Evolutionary conservation across 2,797 vertebrate genomes (phyloP).

Genomic region (Sphenopsis melanotis): DNA sequence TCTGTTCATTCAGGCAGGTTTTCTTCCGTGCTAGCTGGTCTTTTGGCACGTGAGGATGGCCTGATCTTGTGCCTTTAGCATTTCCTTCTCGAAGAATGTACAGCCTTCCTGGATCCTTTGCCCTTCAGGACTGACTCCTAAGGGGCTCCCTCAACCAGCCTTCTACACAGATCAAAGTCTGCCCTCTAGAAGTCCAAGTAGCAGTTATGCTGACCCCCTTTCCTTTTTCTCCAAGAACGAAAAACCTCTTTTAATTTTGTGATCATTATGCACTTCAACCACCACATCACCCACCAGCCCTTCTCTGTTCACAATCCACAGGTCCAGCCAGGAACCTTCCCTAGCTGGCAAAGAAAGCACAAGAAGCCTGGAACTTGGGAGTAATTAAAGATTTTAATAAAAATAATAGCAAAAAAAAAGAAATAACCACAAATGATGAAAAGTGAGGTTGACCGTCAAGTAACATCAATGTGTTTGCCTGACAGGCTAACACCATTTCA

Average conservation of each 20-base stretch:
- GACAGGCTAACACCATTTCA: background rate
- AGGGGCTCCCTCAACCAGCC: background rate
- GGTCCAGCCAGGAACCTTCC: background rate
- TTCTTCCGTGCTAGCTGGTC: background rate
- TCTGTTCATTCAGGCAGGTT: background rate
- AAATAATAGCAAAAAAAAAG: conserved; percentile 29
- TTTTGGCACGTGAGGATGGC: background rate
- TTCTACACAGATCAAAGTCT: background rate
- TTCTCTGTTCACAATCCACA: background rate
- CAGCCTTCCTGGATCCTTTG: background rate
- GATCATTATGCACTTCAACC: accelerated
- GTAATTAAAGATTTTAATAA: background rate
- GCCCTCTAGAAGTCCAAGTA: background rate
- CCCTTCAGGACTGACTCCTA: background rate
- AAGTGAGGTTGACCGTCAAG: background rate
- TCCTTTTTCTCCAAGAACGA: background rate
- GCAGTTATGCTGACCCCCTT: background rate
- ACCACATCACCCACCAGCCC: background rate
- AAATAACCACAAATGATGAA: background rate
- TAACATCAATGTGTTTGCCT: background rate
- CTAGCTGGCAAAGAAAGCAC: background rate
- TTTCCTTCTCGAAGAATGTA: background rate
- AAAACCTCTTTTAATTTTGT: background rate
- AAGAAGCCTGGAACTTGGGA: background rate
- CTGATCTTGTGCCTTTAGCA: background rate